phyloP scores from a whole-genome alignment of 2,113 vertebrate genomes.

The Perca fluviatilis region DNA sequence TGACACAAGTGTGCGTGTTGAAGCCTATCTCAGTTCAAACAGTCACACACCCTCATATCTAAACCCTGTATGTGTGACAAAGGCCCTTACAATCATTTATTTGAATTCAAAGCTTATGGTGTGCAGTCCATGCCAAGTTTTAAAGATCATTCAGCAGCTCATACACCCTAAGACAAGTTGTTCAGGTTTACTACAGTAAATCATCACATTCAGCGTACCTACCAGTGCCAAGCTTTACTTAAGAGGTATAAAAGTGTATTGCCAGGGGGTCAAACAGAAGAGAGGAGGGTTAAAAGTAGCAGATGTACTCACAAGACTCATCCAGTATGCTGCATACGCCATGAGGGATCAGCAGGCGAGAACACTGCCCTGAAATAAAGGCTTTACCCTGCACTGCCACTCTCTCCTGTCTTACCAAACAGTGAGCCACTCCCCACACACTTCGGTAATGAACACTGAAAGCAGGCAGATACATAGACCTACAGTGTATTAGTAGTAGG shows the following conservation, averaged over 20 bases:
- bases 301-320: slow-evolving; percentile 73
- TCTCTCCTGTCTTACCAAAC: slow-evolving; percentile 15
- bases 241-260: neutral
- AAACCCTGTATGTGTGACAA: slow-evolving; percentile 22
- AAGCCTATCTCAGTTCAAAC: slow-evolving; percentile 26
- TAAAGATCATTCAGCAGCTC: neutral
- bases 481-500: too few relatives aligned
- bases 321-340: slow-evolving; percentile 82
- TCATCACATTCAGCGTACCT: neutral
- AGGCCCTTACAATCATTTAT: neutral
- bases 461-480: too few relatives aligned
- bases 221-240: neutral
- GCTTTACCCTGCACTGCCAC: neutral
- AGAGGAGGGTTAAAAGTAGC: neutral
- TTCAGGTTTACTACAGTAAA: neutral
- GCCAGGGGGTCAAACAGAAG: neutral
- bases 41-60: slow-evolving; percentile 43
- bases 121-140: slow-evolving; percentile 21
- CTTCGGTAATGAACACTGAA: neutral
- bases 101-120: neutral
- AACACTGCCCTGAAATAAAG: neutral
- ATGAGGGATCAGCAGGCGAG: slow-evolving; percentile 55
- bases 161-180: neutral
- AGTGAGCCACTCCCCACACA: slow-evolving; percentile 67
- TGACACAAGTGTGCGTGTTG: neutral